Evolutionary conservation across 2,113 vertebrate species (phyloP).

Genomic region (Setophaga coronata): DNA sequence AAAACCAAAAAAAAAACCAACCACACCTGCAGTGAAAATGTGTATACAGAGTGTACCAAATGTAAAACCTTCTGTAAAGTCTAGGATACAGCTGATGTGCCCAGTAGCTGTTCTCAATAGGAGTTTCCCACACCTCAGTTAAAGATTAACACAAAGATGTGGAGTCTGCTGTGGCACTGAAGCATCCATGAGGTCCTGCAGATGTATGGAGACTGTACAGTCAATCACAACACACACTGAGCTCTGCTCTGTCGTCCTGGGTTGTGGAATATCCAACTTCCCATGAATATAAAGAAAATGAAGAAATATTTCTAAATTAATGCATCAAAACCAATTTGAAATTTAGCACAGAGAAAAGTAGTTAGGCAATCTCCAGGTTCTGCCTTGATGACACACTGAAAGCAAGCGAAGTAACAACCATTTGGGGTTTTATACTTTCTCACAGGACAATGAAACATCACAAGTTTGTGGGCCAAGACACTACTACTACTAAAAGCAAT

Average conservation of each 20-base stretch:
- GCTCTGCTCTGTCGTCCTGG: neutral
- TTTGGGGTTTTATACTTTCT: neutral
- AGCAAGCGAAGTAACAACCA: neutral
- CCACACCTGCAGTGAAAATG: neutral
- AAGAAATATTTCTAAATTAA: neutral
- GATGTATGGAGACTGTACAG: neutral
- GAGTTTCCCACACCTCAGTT: neutral
- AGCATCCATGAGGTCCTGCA: neutral
- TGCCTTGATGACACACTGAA: neutral
- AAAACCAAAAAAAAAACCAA: neutral
- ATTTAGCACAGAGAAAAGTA: neutral
- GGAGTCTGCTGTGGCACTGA: neutral
- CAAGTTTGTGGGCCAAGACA: neutral
- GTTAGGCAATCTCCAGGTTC: neutral
- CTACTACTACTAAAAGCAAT: neutral
- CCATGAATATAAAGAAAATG: neutral
- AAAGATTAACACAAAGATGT: neutral
- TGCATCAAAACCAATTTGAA: neutral
- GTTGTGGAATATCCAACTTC: neutral
- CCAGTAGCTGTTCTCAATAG: neutral
- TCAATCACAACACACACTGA: fast-evolving
- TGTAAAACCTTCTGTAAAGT: neutral
- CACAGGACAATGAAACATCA: neutral
- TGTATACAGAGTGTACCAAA: neutral
- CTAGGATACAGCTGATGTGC: neutral